These are phyloP conservation scores for Trichonephila inaurata DNA, from an alignment of 1,140 invertebrate genomes.

Conservation along the genomic window DNA sequence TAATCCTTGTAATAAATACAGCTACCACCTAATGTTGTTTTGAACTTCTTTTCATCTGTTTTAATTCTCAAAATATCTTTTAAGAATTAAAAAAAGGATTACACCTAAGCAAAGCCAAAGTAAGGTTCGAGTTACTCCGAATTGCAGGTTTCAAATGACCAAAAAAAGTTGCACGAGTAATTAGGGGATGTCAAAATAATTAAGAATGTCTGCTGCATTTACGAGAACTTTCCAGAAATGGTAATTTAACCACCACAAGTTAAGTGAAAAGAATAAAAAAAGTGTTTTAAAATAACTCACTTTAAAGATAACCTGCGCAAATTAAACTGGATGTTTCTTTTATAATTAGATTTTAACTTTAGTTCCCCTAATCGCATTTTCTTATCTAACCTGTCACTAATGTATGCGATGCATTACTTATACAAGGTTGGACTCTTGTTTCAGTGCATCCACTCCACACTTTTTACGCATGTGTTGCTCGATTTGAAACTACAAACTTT, in stretches of 20 bases:
- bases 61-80: neutral
- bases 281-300: neutral
- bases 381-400: too few species aligned
- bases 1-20: neutral
- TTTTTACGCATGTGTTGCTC: too few species aligned
- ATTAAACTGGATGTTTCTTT: neutral
- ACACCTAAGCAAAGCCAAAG: neutral
- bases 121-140: neutral
- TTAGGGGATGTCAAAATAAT: conserved; percentile 18
- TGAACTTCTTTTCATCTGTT: neutral
- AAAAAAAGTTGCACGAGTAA: neutral
- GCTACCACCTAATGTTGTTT: neutral
- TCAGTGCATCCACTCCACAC: too few species aligned
- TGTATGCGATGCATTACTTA: too few species aligned
- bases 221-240: neutral
- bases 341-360: neutral
- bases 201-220: neutral
- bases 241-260: neutral
- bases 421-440: too few species aligned
- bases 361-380: neutral
- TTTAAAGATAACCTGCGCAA: neutral
- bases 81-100: neutral
- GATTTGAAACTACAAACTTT: too few species aligned
- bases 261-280: neutral
- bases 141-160: neutral